Base-by-base conservation (phyloP, 2,113 vertebrate genomes). In the Copsychus sechellarum region DNA sequence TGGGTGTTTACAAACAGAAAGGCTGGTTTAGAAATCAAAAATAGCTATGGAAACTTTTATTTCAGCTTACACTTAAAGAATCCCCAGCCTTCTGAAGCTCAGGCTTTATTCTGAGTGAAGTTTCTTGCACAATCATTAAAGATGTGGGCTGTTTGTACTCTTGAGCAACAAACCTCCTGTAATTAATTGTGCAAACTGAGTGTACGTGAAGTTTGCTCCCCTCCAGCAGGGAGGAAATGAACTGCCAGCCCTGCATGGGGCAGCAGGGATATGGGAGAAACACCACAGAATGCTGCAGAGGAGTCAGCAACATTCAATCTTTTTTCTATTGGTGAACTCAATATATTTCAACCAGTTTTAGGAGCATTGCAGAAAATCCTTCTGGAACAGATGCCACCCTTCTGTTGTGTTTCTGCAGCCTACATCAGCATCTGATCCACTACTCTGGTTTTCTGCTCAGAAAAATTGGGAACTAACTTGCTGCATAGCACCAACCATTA, bases 1-100 rank as follows among this genome's bases (percentile, higher is more conserved):
- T 81, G 77, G 57, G 31, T 66, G 31, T 96, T 94, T 94, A 87
- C 72, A 79, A 96, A 94, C 76, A 95, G 89, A 83, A 92, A 76
- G 48, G 14, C 71, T 45, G 26, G 69, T 71, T 71, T 94, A 47
- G 91, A 78, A 83, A 73, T 79, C 73, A 56, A 84, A 94, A 97
- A 97, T 85, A 94, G 70, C 81, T 60, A 77, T 87, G 96, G 95
- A 96, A 96, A 97, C 65, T 85, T 89, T 93, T 92, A 90, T 93
- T 96, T 80, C 66, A 92, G 74, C 88, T 64, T 69, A 51, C 84
- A 86, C 31, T 86, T 97, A 69, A 91, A 93, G 84, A 43, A 45
- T 3, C 8, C 0, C 38, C 50, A 86, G 47, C 13, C 15, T 36
- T 89, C 69, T 95, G 82, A 92, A 96, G 43, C 54, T 88, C 67